A percentile compares a stretch with the other conserved stretches of the same genome.
These are phyloP conservation scores for Patella caerulea DNA, from an alignment of 2,888 invertebrate genomes.

Conservation along the genomic window DNA sequence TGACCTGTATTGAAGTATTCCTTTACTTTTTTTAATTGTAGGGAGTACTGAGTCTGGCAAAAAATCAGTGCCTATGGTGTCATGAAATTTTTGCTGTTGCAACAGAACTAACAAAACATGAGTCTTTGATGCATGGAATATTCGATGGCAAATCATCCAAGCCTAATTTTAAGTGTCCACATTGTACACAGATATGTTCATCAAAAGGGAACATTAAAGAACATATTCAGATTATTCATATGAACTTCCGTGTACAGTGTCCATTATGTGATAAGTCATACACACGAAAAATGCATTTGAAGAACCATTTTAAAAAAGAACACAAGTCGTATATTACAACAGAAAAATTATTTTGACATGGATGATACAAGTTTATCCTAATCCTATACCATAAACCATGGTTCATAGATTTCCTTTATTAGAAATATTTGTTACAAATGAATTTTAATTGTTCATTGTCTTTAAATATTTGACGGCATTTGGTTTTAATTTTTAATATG, in stretches of 20 bases:
- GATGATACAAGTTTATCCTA: too few species aligned
- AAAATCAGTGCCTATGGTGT: slow-evolving; percentile 1
- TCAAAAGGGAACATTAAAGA: background rate
- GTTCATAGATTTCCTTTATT: too few species aligned
- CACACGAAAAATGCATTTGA: background rate
- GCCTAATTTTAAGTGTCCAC: background rate
- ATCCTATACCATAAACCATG: too few species aligned
- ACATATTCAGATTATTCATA: background rate
- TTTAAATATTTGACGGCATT: too few species aligned
- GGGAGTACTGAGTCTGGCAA: too few species aligned
- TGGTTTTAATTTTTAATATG: too few species aligned
- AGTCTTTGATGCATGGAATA: background rate
- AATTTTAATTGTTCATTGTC: too few species aligned
- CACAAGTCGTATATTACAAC: too few species aligned
- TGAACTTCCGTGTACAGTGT: background rate
- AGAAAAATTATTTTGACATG: too few species aligned
- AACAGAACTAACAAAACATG: background rate
- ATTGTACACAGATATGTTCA: background rate
- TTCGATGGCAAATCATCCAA: background rate
- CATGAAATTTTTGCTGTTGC: background rate
- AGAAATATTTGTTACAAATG: too few species aligned
- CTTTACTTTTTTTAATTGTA: too few species aligned
- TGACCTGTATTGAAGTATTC: too few species aligned
- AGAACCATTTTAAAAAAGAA: background rate
- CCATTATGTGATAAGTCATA: background rate